phyloP scores from a whole-genome alignment of 1,140 invertebrate genomes.

The Liolophura sinensis region DNA sequence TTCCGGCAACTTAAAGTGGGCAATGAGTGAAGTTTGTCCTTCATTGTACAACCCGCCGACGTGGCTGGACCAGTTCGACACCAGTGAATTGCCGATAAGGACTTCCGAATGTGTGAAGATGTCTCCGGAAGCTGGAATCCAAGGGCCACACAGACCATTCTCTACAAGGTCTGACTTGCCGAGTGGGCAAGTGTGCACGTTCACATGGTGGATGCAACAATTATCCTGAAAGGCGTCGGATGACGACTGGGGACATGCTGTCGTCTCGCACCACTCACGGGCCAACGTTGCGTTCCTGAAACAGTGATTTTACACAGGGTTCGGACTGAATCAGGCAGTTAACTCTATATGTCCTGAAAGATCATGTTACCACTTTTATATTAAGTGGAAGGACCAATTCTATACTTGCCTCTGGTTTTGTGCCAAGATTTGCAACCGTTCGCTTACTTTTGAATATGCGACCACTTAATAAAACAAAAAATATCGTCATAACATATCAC shows the following conservation, averaged over 20 bases:
- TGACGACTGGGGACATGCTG: slow-evolving; percentile 23
- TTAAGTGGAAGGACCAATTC: no score
- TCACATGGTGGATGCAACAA: slow-evolving; percentile 49
- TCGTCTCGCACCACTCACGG: slow-evolving; percentile 34
- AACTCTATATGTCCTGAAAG: no score
- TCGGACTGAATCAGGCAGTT: no score
- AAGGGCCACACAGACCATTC: slow-evolving; percentile 40
- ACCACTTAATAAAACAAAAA: no score
- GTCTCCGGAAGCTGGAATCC: slow-evolving; percentile 36
- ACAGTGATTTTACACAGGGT: neutral
- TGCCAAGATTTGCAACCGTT: no score
- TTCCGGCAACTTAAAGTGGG: slow-evolving; percentile 45
- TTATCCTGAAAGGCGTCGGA: slow-evolving; percentile 26
- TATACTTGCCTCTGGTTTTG: no score
- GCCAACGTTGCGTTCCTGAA: slow-evolving; percentile 24
- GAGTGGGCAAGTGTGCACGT: slow-evolving; percentile 43
- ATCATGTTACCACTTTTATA: no score
- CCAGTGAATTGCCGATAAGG: slow-evolving; percentile 22
- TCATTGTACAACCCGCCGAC: slow-evolving; percentile 29
- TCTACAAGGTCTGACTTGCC: slow-evolving; percentile 10
- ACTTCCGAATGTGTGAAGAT: slow-evolving; percentile 41
- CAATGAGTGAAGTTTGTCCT: slow-evolving; percentile 36
- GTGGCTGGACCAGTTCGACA: slow-evolving; percentile 36
- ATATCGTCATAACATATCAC: no score
- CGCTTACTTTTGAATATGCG: no score